phyloP scores from a whole-genome alignment of 2,888 invertebrate species.

The Cylloceria caligata region DNA sequence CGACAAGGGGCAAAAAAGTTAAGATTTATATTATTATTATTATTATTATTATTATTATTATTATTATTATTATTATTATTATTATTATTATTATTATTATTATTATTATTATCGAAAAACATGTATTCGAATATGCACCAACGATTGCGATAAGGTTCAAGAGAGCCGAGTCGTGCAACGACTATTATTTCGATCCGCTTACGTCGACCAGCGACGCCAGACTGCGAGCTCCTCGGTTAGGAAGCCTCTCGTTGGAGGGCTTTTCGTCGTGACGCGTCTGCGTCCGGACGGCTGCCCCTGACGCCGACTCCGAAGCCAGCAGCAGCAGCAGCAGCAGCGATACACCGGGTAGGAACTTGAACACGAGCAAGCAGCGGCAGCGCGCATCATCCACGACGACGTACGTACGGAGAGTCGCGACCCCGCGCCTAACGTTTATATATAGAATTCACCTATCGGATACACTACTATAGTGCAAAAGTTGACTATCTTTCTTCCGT shows the following conservation, averaged over 20 bases:
- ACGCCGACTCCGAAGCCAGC: slow-evolving; percentile 62
- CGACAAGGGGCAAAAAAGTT: background rate
- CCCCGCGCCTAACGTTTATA: slow-evolving; percentile 60
- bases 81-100: slow-evolving; percentile 22
- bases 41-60: slow-evolving; percentile 26
- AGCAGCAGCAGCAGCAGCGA: slow-evolving; percentile 26
- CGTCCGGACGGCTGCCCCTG: slow-evolving; percentile 59
- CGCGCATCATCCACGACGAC: slow-evolving; percentile 12
- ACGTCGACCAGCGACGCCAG: slow-evolving; percentile 79
- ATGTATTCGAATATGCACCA: slow-evolving; percentile 17
- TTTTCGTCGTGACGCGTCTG: slow-evolving; percentile 68
- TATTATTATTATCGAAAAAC: slow-evolving; percentile 6
- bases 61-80: slow-evolving; percentile 4
- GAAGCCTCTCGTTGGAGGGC: slow-evolving; percentile 68
- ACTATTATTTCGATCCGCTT: slow-evolving; percentile 66
- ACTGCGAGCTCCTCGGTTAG: slow-evolving; percentile 75
- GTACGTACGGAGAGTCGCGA: slow-evolving; percentile 49
- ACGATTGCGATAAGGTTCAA: slow-evolving; percentile 6
- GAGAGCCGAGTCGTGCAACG: slow-evolving; percentile 38
- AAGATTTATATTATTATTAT: background rate
- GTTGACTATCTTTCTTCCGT: slow-evolving; percentile 3
- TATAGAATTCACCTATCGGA: slow-evolving; percentile 64
- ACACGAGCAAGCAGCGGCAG: slow-evolving; percentile 13
- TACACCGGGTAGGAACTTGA: slow-evolving; percentile 1
- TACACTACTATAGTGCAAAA: slow-evolving; percentile 3